phyloP scores from a whole-genome alignment of 2,888 invertebrate species.

The Apodemia mormo region DNA sequence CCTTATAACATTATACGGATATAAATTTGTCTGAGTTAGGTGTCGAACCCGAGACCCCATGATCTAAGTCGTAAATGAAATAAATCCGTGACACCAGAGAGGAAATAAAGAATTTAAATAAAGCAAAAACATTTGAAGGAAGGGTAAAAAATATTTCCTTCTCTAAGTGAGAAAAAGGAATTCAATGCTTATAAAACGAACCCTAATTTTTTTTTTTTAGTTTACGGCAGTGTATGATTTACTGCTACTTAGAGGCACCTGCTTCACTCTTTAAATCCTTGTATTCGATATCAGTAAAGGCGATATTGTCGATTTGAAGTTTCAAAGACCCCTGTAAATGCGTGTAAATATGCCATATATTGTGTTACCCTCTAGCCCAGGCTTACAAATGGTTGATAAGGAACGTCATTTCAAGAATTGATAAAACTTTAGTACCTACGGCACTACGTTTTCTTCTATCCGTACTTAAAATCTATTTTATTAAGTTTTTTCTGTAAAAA shows the following conservation, averaged over 20 bases:
- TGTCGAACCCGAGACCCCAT: no score
- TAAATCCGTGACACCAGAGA: no score
- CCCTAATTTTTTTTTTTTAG: background rate
- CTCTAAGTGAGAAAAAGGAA: background rate
- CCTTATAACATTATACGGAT: no score
- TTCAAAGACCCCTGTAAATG: background rate
- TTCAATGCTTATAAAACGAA: background rate
- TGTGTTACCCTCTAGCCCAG: background rate
- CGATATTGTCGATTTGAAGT: background rate
- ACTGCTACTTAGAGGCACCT: background rate
- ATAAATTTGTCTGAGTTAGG: no score
- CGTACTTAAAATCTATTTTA: background rate
- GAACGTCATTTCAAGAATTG: background rate
- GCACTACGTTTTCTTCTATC: background rate
- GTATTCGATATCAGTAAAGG: background rate
- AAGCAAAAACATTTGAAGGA: no score
- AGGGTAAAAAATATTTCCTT: no score
- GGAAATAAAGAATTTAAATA: no score
- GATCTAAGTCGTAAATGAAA: no score
- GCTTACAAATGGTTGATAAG: background rate
- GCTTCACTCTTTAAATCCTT: background rate
- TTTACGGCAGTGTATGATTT: background rate
- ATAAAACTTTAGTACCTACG: background rate
- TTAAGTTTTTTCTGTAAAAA: background rate
- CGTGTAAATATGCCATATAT: background rate